Evolutionary conservation across 2,797 vertebrate genomes (phyloP).

Genomic region (Spinus olivaceus): DNA sequence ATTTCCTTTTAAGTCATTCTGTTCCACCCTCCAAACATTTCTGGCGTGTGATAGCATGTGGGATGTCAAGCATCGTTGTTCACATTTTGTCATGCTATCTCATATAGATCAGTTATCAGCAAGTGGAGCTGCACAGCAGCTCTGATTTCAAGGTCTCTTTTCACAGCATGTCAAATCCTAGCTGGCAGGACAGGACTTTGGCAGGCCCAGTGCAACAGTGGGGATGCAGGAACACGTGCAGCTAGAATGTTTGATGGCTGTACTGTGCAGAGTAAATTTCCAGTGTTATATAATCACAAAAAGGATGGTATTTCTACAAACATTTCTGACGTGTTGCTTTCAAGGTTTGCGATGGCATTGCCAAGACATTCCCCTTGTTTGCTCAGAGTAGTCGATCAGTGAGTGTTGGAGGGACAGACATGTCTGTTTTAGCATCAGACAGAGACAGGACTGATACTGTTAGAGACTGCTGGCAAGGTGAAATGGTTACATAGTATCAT

Average conservation of each 20-base stretch:
- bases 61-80: slow-evolving; percentile 26
- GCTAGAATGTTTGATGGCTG: not conserved
- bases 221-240: not conserved
- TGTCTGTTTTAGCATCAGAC: not conserved
- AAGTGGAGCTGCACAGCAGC: not conserved
- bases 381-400: not conserved
- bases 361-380: not conserved
- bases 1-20: slow-evolving; percentile 30
- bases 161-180: not conserved
- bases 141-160: not conserved
- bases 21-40: slow-evolving; percentile 13
- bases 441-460: not conserved
- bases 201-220: not conserved
- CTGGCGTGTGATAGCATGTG: slow-evolving; percentile 22
- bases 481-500: not conserved
- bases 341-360: not conserved
- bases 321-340: not conserved
- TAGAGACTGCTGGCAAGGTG: not conserved
- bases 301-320: not conserved
- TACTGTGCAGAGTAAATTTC: not conserved
- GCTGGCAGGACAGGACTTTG: not conserved
- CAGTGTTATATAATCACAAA: too few relatives aligned
- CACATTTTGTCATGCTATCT: slow-evolving; percentile 18
- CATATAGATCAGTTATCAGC: not conserved
- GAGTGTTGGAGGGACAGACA: not conserved